Evolutionary conservation across 2,113 vertebrate species (phyloP).

Genomic region (Stigmatopora argus): DNA sequence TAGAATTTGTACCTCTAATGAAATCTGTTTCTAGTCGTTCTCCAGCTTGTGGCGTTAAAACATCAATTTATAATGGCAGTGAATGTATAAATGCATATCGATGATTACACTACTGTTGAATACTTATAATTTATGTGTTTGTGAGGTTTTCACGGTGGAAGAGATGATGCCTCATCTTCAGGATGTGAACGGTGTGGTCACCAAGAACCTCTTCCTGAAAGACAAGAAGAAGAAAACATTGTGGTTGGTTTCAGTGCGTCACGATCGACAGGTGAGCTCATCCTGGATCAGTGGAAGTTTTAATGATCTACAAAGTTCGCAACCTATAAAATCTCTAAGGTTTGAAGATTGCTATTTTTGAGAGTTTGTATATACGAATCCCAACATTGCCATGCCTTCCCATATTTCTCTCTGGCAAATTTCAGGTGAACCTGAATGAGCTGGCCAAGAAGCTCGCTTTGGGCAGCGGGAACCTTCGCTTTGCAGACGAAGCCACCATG

Average conservation of each 20-base stretch:
- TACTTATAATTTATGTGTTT: neutral
- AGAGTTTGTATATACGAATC: neutral
- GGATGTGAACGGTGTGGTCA: conserved; percentile 77
- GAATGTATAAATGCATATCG: neutral
- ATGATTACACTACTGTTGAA: neutral
- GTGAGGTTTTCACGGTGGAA: conserved; percentile 89
- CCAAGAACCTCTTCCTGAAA: conserved; percentile 91
- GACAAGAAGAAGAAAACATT: conserved; percentile 92
- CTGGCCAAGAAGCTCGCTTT: conserved; percentile 86
- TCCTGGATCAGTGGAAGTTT: neutral
- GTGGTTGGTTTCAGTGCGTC: conserved; percentile 82
- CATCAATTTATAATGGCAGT: neutral
- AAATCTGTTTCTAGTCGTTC: neutral
- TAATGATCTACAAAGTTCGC: neutral
- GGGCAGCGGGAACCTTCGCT: conserved; percentile 84
- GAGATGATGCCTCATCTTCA: conserved; percentile 92
- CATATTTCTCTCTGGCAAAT: conserved; percentile 11
- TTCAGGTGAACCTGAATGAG: conserved; percentile 75
- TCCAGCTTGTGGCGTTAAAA: conserved; percentile 20
- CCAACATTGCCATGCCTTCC: neutral
- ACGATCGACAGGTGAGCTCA: conserved; percentile 76
- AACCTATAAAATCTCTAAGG: neutral
- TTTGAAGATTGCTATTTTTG: neutral
- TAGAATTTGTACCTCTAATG: no score
- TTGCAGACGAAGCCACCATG: conserved; percentile 84